Percentiles rank a stretch among this genome's conserved stretches.
phyloP scores from a whole-genome alignment of 2,113 vertebrate species.

The Uria aalge region DNA sequence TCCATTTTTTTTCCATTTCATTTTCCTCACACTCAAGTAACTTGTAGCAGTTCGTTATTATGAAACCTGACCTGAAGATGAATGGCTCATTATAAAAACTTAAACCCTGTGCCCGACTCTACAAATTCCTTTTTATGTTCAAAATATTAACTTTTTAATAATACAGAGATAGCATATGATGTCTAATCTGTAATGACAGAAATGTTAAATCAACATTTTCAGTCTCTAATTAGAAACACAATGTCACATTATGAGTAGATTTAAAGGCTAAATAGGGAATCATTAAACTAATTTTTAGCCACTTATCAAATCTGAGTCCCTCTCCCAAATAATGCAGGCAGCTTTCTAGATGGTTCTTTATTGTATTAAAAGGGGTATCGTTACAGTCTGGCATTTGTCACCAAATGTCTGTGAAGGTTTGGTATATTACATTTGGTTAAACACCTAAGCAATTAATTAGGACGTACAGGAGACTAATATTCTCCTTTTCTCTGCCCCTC shows the following conservation, averaged over 20 bases:
- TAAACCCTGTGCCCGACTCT: neutral
- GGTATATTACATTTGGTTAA: neutral
- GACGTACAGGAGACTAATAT: neutral
- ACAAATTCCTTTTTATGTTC: slow-evolving; percentile 5
- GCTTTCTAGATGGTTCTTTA: neutral
- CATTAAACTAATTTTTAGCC: slow-evolving; percentile 41
- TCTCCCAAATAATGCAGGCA: neutral
- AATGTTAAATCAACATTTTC: slow-evolving; percentile 32
- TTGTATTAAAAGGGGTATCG: neutral
- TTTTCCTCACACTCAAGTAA: slow-evolving; percentile 21
- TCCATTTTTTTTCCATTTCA: slow-evolving; percentile 20
- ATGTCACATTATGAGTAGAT: neutral
- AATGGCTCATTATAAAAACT: slow-evolving; percentile 26
- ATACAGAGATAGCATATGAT: neutral
- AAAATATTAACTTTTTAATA: neutral
- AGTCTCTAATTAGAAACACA: slow-evolving; percentile 21
- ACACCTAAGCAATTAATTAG: neutral
- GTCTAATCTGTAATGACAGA: slow-evolving; percentile 18
- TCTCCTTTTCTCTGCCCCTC: neutral
- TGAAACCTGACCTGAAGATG: slow-evolving; percentile 27
- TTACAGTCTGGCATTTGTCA: neutral
- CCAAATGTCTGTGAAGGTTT: neutral
- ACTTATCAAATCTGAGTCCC: neutral
- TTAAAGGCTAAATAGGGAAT: slow-evolving; percentile 9
- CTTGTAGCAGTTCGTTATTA: neutral